A percentile compares a stretch with the other conserved stretches of the same genome.
Conservation (phyloP, 2,113 vertebrate genomes). For the Tragelaphus buxtoni region DNA sequence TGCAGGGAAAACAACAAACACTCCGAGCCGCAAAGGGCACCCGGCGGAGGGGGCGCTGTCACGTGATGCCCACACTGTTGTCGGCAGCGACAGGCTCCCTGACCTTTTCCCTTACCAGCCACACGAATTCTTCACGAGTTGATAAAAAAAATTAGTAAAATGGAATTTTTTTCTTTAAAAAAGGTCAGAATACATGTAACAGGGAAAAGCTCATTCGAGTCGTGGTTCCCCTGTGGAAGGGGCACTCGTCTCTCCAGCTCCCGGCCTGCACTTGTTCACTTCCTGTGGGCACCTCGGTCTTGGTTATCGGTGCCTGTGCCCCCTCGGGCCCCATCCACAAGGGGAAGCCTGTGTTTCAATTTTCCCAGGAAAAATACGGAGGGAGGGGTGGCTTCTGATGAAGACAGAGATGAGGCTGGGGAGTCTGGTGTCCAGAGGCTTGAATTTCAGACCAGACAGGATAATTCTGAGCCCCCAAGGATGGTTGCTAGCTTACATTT, state of each 20-base stretch:
- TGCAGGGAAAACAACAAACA: neutral
- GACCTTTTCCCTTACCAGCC: conserved; percentile 81
- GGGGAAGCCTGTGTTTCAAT: conserved; percentile 21
- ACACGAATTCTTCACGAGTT: conserved; percentile 46
- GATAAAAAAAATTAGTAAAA: conserved; percentile 84
- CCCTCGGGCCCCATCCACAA: neutral
- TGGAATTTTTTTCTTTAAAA: conserved; percentile 80
- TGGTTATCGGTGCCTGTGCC: conserved; percentile 8
- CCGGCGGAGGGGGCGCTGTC: conserved; percentile 63
- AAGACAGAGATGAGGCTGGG: neutral
- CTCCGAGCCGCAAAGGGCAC: conserved; percentile 14
- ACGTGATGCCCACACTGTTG: conserved; percentile 44
- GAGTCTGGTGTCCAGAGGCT: neutral
- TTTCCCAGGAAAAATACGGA: neutral
- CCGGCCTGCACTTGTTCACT: neutral
- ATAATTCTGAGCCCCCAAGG: neutral
- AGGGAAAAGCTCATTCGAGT: conserved; percentile 79
- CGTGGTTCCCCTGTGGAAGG: neutral
- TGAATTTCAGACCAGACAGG: neutral
- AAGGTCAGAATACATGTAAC: conserved; percentile 84
- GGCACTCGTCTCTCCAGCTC: neutral
- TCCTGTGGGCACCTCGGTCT: neutral
- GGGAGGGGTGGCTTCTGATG: neutral
- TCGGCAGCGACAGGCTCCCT: conserved; percentile 74
- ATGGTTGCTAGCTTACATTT: neutral